Evolutionary conservation across 2,888 invertebrate species (phyloP), one percentile per base, ranked within the genome.

Genomic region (Sphaerophoria taeniata): DNA sequence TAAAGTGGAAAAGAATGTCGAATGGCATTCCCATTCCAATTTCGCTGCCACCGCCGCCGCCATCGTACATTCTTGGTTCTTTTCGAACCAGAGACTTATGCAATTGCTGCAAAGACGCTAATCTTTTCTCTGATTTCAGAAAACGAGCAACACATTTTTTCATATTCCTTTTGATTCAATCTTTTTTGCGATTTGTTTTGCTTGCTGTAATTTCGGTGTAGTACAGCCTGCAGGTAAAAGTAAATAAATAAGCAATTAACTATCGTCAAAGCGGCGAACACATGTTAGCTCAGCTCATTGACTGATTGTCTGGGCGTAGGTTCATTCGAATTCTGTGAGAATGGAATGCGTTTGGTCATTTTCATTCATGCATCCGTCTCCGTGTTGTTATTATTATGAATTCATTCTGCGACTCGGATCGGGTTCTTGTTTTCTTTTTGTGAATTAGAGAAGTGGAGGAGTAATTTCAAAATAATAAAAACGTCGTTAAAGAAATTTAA

Each of bases 51-150:
- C 6, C 34, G 34, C 24, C 24, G 24, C 34, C 36, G 12, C 3
- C 49, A 14, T 55, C 9, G 9, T 33, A 47, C 34, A 34, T 63
- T 65, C 34, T 53, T 53, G 36, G 9, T 39, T 39, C 24, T 24
- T 24, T 60, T 12, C 24, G 49, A 0, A 34, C 11, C 24, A 24
- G 2, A 24, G 24, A 24, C 24, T 83, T 83, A 83, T 78, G 83
- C 83, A 83, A 83, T 43, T 24, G 24, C 1, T 78, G 49, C 12
- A 6, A 78, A 55, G 47, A 36, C 63, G 65, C 60, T 69, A 61
- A 69, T 74, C 67, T 24, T 65, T 65, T 49, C 16, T 67, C 5
- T 43, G 33, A 51, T 36, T 79, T 79, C 11, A 63, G 34, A 65
- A 65, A 34, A 65, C 2, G 24, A 24, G 24, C 24, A 24, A 24